These are phyloP conservation scores for Tinea pellionella DNA, from an alignment of 2,888 invertebrate genomes.

Conservation along the genomic window DNA sequence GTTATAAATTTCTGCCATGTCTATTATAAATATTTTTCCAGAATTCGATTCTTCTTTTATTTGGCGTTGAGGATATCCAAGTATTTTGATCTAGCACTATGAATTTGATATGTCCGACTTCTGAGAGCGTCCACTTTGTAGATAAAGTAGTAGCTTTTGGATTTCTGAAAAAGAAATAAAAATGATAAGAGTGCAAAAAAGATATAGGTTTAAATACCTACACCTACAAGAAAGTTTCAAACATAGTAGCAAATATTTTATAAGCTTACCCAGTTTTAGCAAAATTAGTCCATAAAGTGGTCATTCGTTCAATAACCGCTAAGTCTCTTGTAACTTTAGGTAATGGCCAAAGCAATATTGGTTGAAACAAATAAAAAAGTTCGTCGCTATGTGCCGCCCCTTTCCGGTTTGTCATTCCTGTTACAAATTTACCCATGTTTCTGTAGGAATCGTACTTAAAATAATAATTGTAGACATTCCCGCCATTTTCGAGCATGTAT, in stretches of 20 bases:
- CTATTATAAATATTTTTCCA: conserved; percentile 21
- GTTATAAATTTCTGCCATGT: too few species aligned
- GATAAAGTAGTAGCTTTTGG: conserved; percentile 9
- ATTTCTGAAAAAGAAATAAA: too few species aligned
- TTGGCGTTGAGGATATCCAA: conserved; percentile 20
- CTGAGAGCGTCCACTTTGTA: conserved; percentile 17
- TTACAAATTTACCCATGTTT: conserved; percentile 26
- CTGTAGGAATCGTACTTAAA: conserved; percentile 23
- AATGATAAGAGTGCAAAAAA: too few species aligned
- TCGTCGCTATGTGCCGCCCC: conserved; percentile 30
- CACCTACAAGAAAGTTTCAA: background rate
- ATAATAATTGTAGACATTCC: conserved; percentile 26
- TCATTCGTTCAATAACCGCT: conserved; percentile 14
- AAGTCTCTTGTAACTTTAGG: conserved; percentile 14
- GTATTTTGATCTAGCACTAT: conserved; percentile 20
- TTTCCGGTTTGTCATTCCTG: conserved; percentile 16
- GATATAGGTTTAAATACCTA: too few species aligned
- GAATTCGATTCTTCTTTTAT: conserved; percentile 20
- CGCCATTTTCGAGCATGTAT: conserved; percentile 1
- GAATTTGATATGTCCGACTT: conserved; percentile 17
- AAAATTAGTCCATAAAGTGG: conserved; percentile 27
- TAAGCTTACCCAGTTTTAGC: conserved; percentile 28
- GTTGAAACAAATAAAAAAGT: conserved; percentile 20
- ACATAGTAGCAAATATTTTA: background rate
- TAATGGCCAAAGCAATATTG: conserved; percentile 6